Evolutionary conservation across 2,797 vertebrate genomes (phyloP).

Genomic region (Melanotaenia parkinsoni): DNA sequence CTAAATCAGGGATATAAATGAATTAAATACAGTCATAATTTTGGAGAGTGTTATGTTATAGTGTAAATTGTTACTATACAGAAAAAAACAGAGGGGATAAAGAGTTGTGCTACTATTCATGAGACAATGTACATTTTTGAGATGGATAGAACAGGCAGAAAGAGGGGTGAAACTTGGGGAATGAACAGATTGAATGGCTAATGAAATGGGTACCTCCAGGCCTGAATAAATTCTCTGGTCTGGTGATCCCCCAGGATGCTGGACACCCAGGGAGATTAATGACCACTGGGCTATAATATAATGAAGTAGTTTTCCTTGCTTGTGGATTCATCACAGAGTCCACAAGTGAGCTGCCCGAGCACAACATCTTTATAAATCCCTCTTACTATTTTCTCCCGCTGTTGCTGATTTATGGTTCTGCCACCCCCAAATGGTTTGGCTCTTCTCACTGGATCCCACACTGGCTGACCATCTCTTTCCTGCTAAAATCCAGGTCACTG

Average conservation of each 20-base stretch:
- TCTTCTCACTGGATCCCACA: constrained; percentile 74
- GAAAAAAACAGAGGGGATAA: constrained; percentile 5
- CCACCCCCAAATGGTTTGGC: constrained; percentile 74
- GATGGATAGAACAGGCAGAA: constrained; percentile 43
- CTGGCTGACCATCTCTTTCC: constrained; percentile 78
- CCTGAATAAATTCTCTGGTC: constrained; percentile 92
- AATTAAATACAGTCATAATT: too few species aligned
- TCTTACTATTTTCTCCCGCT: constrained; percentile 86
- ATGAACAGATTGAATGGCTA: constrained; percentile 93
- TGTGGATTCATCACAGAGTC: constrained; percentile 96
- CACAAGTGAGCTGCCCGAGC: constrained; percentile 91
- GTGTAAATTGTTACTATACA: constrained; percentile 7
- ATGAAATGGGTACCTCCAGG: constrained; percentile 94
- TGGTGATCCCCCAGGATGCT: constrained; percentile 90
- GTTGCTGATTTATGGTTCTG: constrained; percentile 89
- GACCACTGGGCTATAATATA: constrained; percentile 91
- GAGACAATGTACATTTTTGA: constrained; percentile 43
- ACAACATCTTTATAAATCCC: constrained; percentile 97
- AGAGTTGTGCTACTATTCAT: constrained; percentile 21
- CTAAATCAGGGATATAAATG: too few species aligned
- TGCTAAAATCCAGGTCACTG: constrained; percentile 89
- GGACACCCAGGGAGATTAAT: constrained; percentile 91
- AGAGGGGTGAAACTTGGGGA: constrained; percentile 26
- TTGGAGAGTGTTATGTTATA: background rate
- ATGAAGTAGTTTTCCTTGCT: constrained; percentile 94